These are phyloP conservation scores for Melinaea marsaeus DNA, from an alignment of 2,888 invertebrate species.

Conservation along the genomic window DNA sequence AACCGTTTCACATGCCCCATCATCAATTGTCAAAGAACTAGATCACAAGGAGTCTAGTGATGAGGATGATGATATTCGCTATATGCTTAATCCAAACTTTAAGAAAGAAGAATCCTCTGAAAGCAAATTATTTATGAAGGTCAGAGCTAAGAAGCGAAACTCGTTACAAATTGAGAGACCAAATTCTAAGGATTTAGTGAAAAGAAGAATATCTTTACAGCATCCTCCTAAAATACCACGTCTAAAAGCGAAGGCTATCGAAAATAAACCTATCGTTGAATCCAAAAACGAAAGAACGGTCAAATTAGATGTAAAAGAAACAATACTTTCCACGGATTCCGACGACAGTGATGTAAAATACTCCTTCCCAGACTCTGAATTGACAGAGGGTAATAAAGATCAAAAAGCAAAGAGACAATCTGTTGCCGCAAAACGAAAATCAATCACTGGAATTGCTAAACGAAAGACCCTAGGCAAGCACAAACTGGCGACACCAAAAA, in stretches of 20 bases:
- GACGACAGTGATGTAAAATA: constrained; percentile 71
- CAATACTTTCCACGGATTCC: constrained; percentile 55
- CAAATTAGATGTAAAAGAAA: constrained; percentile 40
- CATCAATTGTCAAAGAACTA: constrained; percentile 30
- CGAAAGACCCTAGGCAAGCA: constrained; percentile 59
- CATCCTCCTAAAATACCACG: constrained; percentile 63
- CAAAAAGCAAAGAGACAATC: constrained; percentile 47
- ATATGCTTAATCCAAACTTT: constrained; percentile 68
- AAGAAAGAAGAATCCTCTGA: constrained; percentile 47
- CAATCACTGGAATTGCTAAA: constrained; percentile 57
- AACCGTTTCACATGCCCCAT: constrained; percentile 33
- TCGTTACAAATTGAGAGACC: constrained; percentile 67
- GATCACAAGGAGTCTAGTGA: constrained; percentile 53
- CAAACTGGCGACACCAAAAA: constrained; percentile 44
- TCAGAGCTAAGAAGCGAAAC: constrained; percentile 60
- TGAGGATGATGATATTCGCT: constrained; percentile 60
- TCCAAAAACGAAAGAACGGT: constrained; percentile 36
- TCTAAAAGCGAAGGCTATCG: constrained; percentile 53
- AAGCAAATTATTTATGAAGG: constrained; percentile 59
- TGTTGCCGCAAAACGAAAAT: constrained; percentile 53
- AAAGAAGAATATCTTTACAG: constrained; percentile 62
- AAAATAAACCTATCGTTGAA: constrained; percentile 36
- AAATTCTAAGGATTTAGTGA: constrained; percentile 59
- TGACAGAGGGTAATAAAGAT: constrained; percentile 17
- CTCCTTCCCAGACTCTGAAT: constrained; percentile 55